Evolutionary conservation across 1,140 invertebrate genomes (phyloP).

Genomic region (Hermetia illucens): DNA sequence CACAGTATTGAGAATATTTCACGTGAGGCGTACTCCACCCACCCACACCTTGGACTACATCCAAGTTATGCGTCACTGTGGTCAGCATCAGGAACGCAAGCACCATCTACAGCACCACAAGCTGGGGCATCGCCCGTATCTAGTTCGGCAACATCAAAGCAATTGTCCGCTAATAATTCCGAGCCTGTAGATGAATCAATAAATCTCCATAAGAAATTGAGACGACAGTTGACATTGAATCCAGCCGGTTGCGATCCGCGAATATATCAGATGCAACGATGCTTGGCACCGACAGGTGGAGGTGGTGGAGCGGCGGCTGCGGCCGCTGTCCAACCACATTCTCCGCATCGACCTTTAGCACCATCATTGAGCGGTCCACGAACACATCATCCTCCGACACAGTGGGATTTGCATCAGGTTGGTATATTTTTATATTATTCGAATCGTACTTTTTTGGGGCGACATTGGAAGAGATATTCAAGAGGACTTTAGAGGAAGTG

Average conservation of each 20-base stretch:
- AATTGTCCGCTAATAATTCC: not conserved
- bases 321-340: slow-evolving; percentile 16
- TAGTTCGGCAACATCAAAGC: not conserved
- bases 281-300: slow-evolving; percentile 6
- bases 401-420: slow-evolving; percentile 30
- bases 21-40: slow-evolving; percentile 5
- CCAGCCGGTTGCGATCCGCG: slow-evolving; percentile 55
- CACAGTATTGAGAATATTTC: slow-evolving; percentile 8
- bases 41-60: not conserved
- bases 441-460: no score
- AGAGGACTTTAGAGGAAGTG: no score
- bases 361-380: slow-evolving; percentile 4
- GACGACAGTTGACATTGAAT: slow-evolving; percentile 66
- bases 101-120: slow-evolving; percentile 1
- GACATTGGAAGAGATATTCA: no score
- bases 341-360: slow-evolving; percentile 4
- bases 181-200: slow-evolving; percentile 23
- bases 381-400: slow-evolving; percentile 1
- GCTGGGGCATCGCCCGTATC: not conserved
- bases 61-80: slow-evolving; percentile 1
- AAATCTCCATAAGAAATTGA: slow-evolving; percentile 65
- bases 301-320: slow-evolving; percentile 2
- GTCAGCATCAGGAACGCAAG: slow-evolving; percentile 2
- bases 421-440: slow-evolving; percentile 1
- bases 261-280: slow-evolving; percentile 34